Base-by-base conservation (phyloP, 1,140 invertebrate genomes). In the Hyles vespertilio region DNA sequence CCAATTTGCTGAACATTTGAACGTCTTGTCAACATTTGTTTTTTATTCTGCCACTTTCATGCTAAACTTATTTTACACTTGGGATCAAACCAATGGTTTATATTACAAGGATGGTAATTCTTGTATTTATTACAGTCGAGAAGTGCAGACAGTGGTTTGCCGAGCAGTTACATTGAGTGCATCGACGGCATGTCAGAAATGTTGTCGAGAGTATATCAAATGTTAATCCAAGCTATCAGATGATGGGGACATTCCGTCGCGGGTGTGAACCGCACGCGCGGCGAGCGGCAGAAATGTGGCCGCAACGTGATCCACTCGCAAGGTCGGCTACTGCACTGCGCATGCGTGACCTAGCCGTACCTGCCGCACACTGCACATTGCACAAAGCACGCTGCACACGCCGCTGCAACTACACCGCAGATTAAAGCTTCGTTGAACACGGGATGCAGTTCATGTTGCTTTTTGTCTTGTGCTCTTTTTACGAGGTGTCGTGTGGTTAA, bases 251-350 rank as follows among this genome's bases (percentile, higher is more conserved):
- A 85, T 87, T 81, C 84, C 82, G 79, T 83, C 68, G 72, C 82
- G 79, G 70, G 67, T 67, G 62, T 70, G 82, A 72, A 83, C 79
- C 79, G 79, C 81, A 85, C 79, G 84, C 81, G 83, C 76, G 79
- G 59, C 77, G 77, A 72, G 68, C 79, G 67, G 73, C 84, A 79
- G 82, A 77, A 79, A 84, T 87, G 84, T 82, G 80, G 79, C 65
- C 76, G 78, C 67, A 80, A 87, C 69, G 33, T 61, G 81, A 87
- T 71, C 81, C 80, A 56, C 53, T 63, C 71, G 75, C 84, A 87
- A 86, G 84, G 84, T 81, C 82, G 79, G 84, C 84, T 87, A 85
- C 84, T 82, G 84, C 77, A 80, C 78, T 75, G 77, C 77, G 81
- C 81, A 74, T 77, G 73, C 70, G 65, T 77, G 72, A 78, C 75